phyloP scores from a whole-genome alignment of 2,797 vertebrate species.

The Acridotheres tristis region DNA sequence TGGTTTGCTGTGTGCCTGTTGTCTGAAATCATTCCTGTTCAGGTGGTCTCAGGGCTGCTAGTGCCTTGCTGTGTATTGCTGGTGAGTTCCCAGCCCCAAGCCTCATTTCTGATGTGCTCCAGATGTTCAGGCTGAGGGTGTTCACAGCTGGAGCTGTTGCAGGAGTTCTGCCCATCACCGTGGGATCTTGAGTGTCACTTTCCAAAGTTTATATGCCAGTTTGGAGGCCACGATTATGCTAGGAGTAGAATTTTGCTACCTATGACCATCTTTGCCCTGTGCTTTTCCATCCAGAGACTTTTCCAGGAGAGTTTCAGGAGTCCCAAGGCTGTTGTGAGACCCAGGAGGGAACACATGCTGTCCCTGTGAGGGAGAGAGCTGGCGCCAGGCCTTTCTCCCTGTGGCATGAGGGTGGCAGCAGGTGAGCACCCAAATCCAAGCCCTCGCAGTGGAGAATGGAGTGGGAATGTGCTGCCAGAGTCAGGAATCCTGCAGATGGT shows the following conservation, averaged over 20 bases:
- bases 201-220: not conserved
- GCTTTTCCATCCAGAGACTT: not conserved
- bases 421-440: not conserved
- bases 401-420: not conserved
- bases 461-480: not conserved
- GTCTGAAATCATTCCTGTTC: fast-evolving
- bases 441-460: fast-evolving
- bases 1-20: not conserved
- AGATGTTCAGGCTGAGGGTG: not conserved
- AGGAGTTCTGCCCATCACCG: not conserved
- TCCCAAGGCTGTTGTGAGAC: not conserved
- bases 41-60: not conserved
- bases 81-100: not conserved
- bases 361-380: not conserved
- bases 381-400: not conserved
- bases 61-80: not conserved
- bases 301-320: not conserved
- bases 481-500: not conserved
- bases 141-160: not conserved
- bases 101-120: not conserved
- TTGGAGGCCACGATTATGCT: not conserved
- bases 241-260: not conserved
- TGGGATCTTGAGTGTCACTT: not conserved
- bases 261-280: not conserved
- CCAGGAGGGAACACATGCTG: not conserved